phyloP scores from a whole-genome alignment of 2,888 invertebrate genomes.

The Phaedon cochleariae region DNA sequence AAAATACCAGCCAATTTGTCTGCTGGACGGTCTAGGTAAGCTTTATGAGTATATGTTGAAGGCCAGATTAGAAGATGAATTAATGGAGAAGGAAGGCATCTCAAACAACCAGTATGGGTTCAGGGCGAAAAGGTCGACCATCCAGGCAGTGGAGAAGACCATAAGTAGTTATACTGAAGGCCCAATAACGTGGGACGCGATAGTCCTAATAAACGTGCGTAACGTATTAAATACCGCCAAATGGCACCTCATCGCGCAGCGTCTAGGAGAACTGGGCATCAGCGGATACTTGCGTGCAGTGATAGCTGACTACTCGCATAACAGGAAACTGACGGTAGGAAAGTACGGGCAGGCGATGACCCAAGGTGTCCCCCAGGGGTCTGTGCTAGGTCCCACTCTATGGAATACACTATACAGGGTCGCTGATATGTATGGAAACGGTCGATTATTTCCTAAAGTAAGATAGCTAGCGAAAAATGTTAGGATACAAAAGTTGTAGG shows the following conservation, averaged over 20 bases:
- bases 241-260: conserved; percentile 18
- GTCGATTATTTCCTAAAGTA: no score
- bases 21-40: no score
- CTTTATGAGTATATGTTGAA: no score
- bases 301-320: background rate
- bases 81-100: conserved; percentile 7
- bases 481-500: no score
- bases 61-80: conserved; percentile 17
- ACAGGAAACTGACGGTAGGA: background rate
- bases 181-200: background rate
- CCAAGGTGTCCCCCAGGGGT: no score
- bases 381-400: no score
- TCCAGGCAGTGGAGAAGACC: conserved; percentile 8
- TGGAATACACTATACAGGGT: no score
- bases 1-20: no score
- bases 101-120: no score
- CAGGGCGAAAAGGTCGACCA: conserved; percentile 16
- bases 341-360: background rate
- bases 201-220: conserved; percentile 17
- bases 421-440: no score
- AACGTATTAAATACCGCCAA: conserved; percentile 29
- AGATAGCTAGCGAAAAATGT: no score
- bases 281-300: background rate
- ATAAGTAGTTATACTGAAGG: background rate
- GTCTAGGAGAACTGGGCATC: background rate